phyloP scores from a whole-genome alignment of 2,113 vertebrate species.

The Oreochromis aureus region DNA sequence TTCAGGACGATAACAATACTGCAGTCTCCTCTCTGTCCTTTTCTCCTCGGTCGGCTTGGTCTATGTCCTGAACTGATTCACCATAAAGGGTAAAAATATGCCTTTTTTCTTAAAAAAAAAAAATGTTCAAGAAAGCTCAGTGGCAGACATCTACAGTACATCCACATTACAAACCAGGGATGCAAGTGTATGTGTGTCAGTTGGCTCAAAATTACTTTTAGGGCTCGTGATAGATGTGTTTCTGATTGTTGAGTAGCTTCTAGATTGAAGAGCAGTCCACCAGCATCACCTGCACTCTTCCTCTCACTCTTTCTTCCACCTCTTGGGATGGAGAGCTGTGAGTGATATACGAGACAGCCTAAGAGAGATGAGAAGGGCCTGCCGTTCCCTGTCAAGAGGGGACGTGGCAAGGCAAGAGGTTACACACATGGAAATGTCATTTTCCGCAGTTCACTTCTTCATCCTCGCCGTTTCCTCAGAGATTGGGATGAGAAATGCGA shows the following conservation, averaged over 20 bases:
- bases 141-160: conserved; percentile 9
- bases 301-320: conserved; percentile 10
- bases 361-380: conserved; percentile 63
- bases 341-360: conserved; percentile 57
- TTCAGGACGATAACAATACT: neutral
- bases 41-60: neutral
- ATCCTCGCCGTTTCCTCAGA: neutral
- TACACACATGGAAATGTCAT: conserved; percentile 62
- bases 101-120: neutral
- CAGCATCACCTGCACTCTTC: conserved; percentile 1
- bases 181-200: conserved; percentile 10
- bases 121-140: neutral
- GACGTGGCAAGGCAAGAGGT: conserved; percentile 43
- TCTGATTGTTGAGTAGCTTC: conserved; percentile 53
- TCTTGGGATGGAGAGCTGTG: conserved; percentile 15
- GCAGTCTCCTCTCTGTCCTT: neutral
- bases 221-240: conserved; percentile 35
- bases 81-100: neutral
- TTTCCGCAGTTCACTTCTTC: conserved; percentile 41
- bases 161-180: neutral
- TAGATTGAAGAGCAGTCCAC: conserved; percentile 45
- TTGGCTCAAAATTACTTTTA: conserved; percentile 46
- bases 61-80: neutral
- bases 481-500: conserved; percentile 15
- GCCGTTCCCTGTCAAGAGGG: conserved; percentile 55